Base-by-base conservation (phyloP, 2,797 vertebrate genomes). In the Crax fasciolata region DNA sequence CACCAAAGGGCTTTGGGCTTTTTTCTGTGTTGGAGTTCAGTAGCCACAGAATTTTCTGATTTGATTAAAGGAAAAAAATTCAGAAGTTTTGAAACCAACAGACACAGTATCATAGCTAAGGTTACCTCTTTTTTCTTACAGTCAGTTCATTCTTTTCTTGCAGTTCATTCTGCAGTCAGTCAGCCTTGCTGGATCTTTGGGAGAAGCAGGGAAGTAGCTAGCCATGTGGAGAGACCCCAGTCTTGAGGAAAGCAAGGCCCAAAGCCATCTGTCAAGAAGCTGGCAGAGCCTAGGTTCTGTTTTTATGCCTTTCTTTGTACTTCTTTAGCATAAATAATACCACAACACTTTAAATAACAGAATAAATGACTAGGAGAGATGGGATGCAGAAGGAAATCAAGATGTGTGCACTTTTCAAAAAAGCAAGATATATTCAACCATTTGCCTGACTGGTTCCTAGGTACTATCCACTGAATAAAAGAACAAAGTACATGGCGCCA, bases 321-420 rank as follows among this genome's bases (percentile, higher is more conserved):
- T 89, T 88, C 81, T 35, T 35, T 30, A 70, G 15, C 25, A 48
- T 73, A 76, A 95, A 84, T 87, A 76, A 30, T 23, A 59, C 11
- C 55, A 62, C 43, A 89, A 48, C 7, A 76, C 43, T 70, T 73
- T 76, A 88, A 84, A 2, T 43, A 78, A 46, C 2, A 10, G 80
- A 76, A 73, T 57, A 73, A 88, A 57, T 46, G 39, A 6, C 28
- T 59, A 28, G 48, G 41, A 75, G 67, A 76, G 57, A 57, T 76
- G 9, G 35, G 63, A 28, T 84, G 20, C 6, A 13, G 48, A 14
- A 68, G 61, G 43, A 93, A 89, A 82, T 8, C 9, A 43, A 80
- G 17, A 13, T 30, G 8, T 19, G 18, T 51, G 32, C 66, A 0
- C 9, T 68, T 62, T 76, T 76, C n/a, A 28, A 51, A 66, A 39